Evolutionary conservation across 2,113 vertebrate species (phyloP).

Genomic region (Erythrolamprus reginae): DNA sequence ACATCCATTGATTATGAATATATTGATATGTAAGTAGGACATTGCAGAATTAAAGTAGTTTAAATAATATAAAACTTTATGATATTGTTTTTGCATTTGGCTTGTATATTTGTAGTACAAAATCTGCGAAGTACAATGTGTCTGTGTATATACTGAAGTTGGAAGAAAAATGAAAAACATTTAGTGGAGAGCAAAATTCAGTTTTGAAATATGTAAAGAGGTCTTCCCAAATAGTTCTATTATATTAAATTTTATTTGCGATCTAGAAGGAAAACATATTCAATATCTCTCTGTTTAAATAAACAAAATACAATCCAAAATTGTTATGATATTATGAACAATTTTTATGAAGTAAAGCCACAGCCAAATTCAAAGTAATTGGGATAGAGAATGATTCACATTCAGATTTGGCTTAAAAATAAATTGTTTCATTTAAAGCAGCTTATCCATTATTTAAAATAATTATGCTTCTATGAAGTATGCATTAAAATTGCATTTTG

Average conservation of each 20-base stretch:
- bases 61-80: neutral
- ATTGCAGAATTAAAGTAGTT: neutral
- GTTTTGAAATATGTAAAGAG: too few relatives aligned
- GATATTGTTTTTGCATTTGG: neutral
- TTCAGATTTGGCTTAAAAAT: neutral
- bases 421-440: neutral
- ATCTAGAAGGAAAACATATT: neutral
- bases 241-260: neutral
- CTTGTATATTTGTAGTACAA: neutral
- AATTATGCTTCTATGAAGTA: neutral
- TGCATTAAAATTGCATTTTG: neutral
- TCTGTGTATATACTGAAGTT: too few relatives aligned
- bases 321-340: neutral
- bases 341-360: neutral
- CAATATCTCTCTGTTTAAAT: neutral
- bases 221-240: neutral
- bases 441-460: neutral
- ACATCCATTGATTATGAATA: neutral
- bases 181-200: too few relatives aligned
- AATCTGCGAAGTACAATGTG: neutral
- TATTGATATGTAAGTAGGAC: neutral
- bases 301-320: neutral
- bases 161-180: too few relatives aligned
- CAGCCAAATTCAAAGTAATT: neutral
- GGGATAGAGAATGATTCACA: neutral